Base-by-base conservation (phyloP, 2,888 invertebrate genomes). In the Archips crataeganus region DNA sequence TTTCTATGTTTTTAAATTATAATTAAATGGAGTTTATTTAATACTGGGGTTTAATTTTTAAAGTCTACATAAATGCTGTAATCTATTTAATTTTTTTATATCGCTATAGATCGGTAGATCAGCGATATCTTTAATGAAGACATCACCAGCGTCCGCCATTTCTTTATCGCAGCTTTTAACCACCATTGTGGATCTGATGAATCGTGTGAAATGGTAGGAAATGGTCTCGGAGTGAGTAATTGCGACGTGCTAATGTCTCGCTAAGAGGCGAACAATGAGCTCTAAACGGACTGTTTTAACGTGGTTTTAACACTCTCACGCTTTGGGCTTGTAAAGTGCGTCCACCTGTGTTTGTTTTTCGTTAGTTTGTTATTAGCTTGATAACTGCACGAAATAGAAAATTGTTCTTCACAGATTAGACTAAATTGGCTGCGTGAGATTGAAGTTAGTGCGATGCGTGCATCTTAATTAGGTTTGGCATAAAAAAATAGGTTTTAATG, bases 261-360 rank as follows among this genome's bases (percentile, higher is more conserved):
- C 79, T 85, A 87, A 86, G 78, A 79, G 81, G 77, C 76, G 79
- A 81, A 87, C 85, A 85, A 83, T 82, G 77, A 77, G 77, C 74
- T 81, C 80, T 81, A 78, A 80, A 78, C 74, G 65, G 66, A 71
- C 75, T 81, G 78, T 84, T 51, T 51, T 54, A 5, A 23, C 54
- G 15, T 49, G 49, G 49, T 85, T 39, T 87, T 85, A 86, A 81
- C 87, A 86, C 86, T 92, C 85, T 85, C 87, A 88, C 89, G 84
- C 81, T 82, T 83, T 13, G 47, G 47, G 64, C 51, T 82, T 79
- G 79, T 83, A 83, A 87, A 84, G 84, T 84, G 82, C 78, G 75
- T 75, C 6, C 3, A 89, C 88, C 88, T 91, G 87, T 88, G 84
- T 90, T 88, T 88, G 83, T 82, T 79, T 84, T 89, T 87, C 81